Evolutionary conservation across 2,113 vertebrate species (phyloP), one percentile per base, ranked within the genome.

Genomic region (Notarius quadriscutis): DNA sequence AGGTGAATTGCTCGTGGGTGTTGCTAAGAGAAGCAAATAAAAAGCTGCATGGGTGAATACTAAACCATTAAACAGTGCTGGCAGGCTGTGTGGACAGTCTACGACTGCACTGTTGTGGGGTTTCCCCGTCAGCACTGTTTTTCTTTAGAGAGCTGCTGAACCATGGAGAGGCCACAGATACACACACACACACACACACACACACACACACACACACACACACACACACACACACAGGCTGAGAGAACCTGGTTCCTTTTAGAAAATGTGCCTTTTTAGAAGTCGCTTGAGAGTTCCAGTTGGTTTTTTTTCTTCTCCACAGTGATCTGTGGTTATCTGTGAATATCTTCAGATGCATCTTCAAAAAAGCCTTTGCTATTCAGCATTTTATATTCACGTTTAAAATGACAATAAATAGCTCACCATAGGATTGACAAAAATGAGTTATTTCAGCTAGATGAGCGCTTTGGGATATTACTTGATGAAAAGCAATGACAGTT

Each of bases 101-200:
- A 69, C 58, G 87, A 85, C 62, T 67, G 83, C 84, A 74, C 91
- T 87, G 74, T 77, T 81, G 58, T 84, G 20, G 57, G 87, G 22
- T 81, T 88, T 48, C 86, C 89, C 84, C 10, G 55, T 89, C 84
- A 90, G 81, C 5, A 2, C 86, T 77, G 72, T 87, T 62, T 60
- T 58, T 60, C 84, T 89, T 87, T 77, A 72, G 69, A 53, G 63
- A 90, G 63, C 62, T 86, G 89, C 75, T 89, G 88, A 93, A 90
- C 89, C 85, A 25, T 89, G 60, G 77, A 80, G 58, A 84, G 62
- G 77, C 4, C 81, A 83, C 81, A 58, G 41, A 79, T 53, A 84
- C 88, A 87, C 86, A 20, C 34, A n/a, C 80, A 55, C 57, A 77
- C 67, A 80, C 88, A 89, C 85, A 25, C 69, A 57, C 78, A 84